These are phyloP conservation scores for Abscondita cerata DNA, from an alignment of 2,888 invertebrate genomes.

Conservation along the genomic window DNA sequence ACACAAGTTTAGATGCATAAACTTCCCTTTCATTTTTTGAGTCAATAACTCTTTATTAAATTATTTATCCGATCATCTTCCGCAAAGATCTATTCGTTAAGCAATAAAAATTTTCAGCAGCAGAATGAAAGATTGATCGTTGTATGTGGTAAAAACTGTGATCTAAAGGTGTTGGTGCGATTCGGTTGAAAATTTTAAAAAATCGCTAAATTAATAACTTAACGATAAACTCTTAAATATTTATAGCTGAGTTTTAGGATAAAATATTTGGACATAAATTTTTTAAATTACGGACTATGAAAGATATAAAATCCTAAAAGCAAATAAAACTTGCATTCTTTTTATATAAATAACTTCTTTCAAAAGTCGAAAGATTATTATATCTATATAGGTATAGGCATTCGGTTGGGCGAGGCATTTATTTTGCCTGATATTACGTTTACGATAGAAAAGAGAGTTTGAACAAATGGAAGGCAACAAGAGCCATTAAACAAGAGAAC, in stretches of 20 bases:
- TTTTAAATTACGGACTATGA: slow-evolving; percentile 10
- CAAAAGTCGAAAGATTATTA: slow-evolving; percentile 16
- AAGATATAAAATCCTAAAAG: slow-evolving; percentile 13
- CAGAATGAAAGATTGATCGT: too few relatives aligned
- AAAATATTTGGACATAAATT: slow-evolving; percentile 12
- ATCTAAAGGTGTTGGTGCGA: background rate
- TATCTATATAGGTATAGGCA: background rate
- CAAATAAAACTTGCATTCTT: slow-evolving; percentile 14
- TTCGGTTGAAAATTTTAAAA: background rate
- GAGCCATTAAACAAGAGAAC: slow-evolving; percentile 60
- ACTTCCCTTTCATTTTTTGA: too few relatives aligned
- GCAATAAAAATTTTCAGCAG: too few relatives aligned
- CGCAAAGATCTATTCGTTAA: too few relatives aligned
- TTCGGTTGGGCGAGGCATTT: slow-evolving; percentile 15
- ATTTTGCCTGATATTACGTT: slow-evolving; percentile 19
- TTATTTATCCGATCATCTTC: too few relatives aligned
- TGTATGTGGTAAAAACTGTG: background rate
- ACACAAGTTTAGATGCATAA: too few relatives aligned
- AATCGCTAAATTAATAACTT: slow-evolving; percentile 7
- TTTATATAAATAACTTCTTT: slow-evolving; percentile 13
- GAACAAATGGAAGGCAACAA: slow-evolving; percentile 55
- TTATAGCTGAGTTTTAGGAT: slow-evolving; percentile 6
- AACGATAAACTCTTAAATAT: background rate
- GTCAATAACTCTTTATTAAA: too few relatives aligned
- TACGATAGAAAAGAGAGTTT: slow-evolving; percentile 35